These are phyloP conservation scores for Danio albolineatus DNA, from an alignment of 2,797 vertebrate species.

Conservation along the genomic window DNA sequence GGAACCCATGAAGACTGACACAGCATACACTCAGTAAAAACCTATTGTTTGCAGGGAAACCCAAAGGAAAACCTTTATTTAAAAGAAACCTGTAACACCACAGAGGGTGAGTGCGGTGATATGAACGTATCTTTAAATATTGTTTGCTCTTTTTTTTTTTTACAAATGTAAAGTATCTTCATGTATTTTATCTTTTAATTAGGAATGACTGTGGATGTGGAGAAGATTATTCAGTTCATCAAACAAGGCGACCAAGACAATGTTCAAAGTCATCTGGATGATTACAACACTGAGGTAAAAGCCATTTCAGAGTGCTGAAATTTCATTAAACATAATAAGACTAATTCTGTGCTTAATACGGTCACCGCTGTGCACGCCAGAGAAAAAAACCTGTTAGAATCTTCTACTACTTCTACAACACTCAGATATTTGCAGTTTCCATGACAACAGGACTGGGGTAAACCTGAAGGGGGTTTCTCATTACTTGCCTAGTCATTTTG, in stretches of 20 bases:
- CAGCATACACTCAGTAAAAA: neutral
- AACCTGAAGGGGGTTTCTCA: slow-evolving; percentile 27
- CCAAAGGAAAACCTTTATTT: neutral
- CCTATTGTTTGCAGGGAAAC: neutral
- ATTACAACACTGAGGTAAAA: slow-evolving; percentile 75
- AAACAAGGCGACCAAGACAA: slow-evolving; percentile 69
- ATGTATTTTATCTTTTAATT: neutral
- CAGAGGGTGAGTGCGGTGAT: slow-evolving; percentile 11
- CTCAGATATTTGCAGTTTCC: slow-evolving; percentile 41
- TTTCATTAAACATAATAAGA: neutral
- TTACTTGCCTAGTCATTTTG: slow-evolving; percentile 36
- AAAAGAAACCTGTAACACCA: neutral
- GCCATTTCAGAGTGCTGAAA: neutral
- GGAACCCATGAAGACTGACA: slow-evolving; percentile 21
- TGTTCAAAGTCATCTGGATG: slow-evolving; percentile 68
- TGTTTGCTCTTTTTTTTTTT: neutral
- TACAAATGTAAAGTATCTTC: neutral
- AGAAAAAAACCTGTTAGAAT: slow-evolving; percentile 13
- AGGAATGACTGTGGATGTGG: slow-evolving; percentile 68
- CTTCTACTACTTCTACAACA: slow-evolving; percentile 24
- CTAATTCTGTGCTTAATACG: slow-evolving; percentile 8
- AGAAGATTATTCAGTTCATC: slow-evolving; percentile 72
- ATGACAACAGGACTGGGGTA: slow-evolving; percentile 47
- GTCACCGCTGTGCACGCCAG: neutral
- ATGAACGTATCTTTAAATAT: neutral